A percentile compares a stretch with the other conserved stretches of the same genome.
Conservation (phyloP, 2,113 vertebrate species). For the Nannobrachium achirus region DNA sequence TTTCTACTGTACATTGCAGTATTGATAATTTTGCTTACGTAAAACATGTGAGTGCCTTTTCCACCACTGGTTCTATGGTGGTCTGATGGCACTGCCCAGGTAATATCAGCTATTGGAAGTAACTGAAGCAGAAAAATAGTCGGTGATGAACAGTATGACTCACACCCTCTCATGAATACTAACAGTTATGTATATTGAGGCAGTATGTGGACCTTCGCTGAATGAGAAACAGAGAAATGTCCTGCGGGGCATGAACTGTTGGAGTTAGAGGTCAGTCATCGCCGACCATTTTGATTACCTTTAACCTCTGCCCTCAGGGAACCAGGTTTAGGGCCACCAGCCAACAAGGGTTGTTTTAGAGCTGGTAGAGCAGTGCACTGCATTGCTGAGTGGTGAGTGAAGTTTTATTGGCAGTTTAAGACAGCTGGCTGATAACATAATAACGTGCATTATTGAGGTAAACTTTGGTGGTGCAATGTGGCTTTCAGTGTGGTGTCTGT, state of each 20-base stretch:
- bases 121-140: constrained; percentile 9
- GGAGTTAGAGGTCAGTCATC: constrained; percentile 53
- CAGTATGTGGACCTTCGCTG: constrained; percentile 40
- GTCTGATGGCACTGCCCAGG: background rate
- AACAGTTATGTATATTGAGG: constrained; percentile 45
- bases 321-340: constrained; percentile 16
- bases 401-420: constrained; percentile 19
- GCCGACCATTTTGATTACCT: constrained; percentile 54
- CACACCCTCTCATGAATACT: constrained; percentile 47
- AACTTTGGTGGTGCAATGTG: constrained; percentile 28
- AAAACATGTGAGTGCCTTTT: too few species aligned
- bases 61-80: too few species aligned
- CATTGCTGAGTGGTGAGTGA: background rate
- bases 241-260: constrained; percentile 44
- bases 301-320: constrained; percentile 39
- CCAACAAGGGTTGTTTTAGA: background rate
- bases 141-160: constrained; percentile 18
- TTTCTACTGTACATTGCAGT: too few species aligned
- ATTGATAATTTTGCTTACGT: too few species aligned
- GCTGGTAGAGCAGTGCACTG: constrained; percentile 8
- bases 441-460: background rate
- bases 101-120: constrained; percentile 6
- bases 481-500: constrained; percentile 40
- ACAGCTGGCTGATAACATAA: constrained; percentile 19
- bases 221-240: constrained; percentile 59